These are phyloP conservation scores for Ciona savignyi DNA, from an alignment of 23 tunicate genomes.

Conservation along the genomic window DNA sequence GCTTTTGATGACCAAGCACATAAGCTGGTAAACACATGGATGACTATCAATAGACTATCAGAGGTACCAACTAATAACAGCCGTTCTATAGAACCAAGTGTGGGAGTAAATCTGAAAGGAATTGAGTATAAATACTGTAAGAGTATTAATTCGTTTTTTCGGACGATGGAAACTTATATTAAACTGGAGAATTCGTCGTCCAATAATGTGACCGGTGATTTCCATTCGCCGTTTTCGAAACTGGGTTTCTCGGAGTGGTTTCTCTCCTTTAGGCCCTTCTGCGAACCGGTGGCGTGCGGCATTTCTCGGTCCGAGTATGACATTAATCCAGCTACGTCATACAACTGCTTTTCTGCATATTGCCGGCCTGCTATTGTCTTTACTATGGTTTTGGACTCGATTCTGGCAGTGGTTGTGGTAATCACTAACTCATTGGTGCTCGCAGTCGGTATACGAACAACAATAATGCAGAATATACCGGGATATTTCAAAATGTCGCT, in stretches of 20 bases:
- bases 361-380: constrained; percentile 39
- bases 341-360: constrained; percentile 34
- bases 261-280: constrained; percentile 46
- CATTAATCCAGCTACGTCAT: constrained; percentile 13
- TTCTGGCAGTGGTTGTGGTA: constrained; percentile 35
- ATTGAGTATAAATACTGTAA: not conserved
- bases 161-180: not conserved
- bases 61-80: not conserved
- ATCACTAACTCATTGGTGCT: constrained; percentile 56
- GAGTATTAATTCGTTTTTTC: constrained; percentile 19
- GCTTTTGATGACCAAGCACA: not conserved
- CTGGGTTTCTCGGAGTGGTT: constrained; percentile 55
- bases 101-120: too few relatives aligned
- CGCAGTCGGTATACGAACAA: constrained; percentile 37
- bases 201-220: not conserved
- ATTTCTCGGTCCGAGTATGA: constrained; percentile 14
- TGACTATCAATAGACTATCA: not conserved
- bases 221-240: constrained; percentile 22
- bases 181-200: not conserved
- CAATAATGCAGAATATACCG: constrained; percentile 73
- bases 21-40: too few relatives aligned
- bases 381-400: constrained; percentile 47
- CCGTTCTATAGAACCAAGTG: not conserved
- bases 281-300: constrained; percentile 60
- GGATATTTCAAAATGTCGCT: constrained; percentile 92